Base-by-base conservation (phyloP, 2,113 vertebrate genomes). In the Zeus faber region DNA sequence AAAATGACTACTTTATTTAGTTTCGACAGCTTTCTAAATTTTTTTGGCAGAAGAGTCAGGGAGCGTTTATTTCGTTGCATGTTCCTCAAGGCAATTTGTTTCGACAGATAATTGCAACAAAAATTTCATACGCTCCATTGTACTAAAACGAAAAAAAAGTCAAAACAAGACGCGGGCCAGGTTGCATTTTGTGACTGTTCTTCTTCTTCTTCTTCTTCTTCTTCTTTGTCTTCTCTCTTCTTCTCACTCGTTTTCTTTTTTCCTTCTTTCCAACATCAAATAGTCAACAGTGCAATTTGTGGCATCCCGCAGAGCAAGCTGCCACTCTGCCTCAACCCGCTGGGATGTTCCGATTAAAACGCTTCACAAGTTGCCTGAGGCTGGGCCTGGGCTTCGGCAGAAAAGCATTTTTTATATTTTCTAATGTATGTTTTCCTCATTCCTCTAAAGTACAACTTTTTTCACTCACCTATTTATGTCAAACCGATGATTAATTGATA, bases 141-240 rank as follows among this genome's bases (percentile, higher is more conserved):
- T 72, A 53, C 60, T 6, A 50, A 71, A 78, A 70, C 74, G 66
- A 81, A 74, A 82, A 78, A 87, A 78, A 70, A 76, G 66, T 83
- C 76, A 82, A 78, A 87, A 82, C 72, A 79, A 85, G 76, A 71
- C 18, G 37, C 58, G 72, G 60, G 76, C 74, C 64, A 83, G 73
- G 65, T 69, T 62, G 54, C 65, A 66, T 79, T 78, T 69, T 65
- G 68, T 52, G 70, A 59, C n/a, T n/a, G n/a, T n/a, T n/a, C n/a
- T n/a, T n/a, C n/a, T n/a, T n/a, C n/a, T n/a, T n/a, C n/a, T n/a
- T n/a, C n/a, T n/a, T n/a, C n/a, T n/a, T n/a, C n/a, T n/a, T n/a
- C n/a, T n/a, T 74, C 65, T 70, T 75, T 84, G 53, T 77, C 56
- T 77, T 80, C 84, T 83, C 73, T 79, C 78, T 77, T n/a, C n/a